Evolutionary conservation across 2,888 invertebrate genomes (phyloP).

Genomic region (Rotaria sp.): DNA sequence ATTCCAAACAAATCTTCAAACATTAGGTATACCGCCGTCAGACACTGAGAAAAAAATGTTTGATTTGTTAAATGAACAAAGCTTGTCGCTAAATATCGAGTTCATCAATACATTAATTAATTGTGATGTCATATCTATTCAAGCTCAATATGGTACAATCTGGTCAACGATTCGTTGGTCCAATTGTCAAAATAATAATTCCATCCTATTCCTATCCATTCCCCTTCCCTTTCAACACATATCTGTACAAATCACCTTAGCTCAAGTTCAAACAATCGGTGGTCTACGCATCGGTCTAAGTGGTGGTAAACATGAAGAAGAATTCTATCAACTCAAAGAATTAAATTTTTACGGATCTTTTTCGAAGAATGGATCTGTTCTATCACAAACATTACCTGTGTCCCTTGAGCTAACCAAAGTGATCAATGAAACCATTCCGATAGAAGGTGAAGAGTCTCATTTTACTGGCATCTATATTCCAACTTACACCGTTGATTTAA

Average conservation of each 20-base stretch:
- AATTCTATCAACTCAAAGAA: background rate
- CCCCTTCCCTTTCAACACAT: background rate
- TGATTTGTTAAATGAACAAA: background rate
- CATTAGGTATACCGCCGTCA: background rate
- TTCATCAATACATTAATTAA: background rate
- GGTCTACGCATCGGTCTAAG: background rate
- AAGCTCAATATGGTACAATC: background rate
- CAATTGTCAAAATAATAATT: background rate
- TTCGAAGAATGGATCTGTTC: background rate
- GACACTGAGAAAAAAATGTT: background rate
- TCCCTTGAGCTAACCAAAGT: background rate
- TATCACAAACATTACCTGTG: background rate
- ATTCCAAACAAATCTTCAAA: background rate
- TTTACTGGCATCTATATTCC: too few species aligned
- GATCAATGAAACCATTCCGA: background rate
- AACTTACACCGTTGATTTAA: too few species aligned
- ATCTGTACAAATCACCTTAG: background rate
- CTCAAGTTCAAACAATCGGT: background rate
- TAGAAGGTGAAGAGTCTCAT: too few species aligned
- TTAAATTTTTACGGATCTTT: background rate
- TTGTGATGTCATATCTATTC: background rate
- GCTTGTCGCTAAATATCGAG: background rate
- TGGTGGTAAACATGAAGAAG: background rate
- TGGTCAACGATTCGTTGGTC: too few species aligned
- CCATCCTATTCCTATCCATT: background rate